Evolutionary conservation across 2,113 vertebrate species (phyloP).

Genomic region (Barbus barbus): DNA sequence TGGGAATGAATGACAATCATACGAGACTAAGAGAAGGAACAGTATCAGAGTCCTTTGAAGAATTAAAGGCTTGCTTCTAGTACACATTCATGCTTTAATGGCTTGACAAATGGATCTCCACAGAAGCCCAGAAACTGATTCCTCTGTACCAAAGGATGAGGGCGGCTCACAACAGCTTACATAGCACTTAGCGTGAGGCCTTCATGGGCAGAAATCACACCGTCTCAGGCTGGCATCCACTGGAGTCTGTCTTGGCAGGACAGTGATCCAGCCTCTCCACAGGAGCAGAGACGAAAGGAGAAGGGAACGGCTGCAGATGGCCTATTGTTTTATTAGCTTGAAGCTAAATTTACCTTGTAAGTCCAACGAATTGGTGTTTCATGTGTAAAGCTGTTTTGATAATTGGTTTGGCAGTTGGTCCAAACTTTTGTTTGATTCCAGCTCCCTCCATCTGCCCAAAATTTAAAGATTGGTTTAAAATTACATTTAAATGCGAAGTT

Average conservation of each 20-base stretch:
- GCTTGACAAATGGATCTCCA: constrained; percentile 27
- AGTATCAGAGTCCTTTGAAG: not conserved
- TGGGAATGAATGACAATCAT: not conserved
- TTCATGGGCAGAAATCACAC: constrained; percentile 46
- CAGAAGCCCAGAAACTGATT: constrained; percentile 43
- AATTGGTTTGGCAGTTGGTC: not conserved
- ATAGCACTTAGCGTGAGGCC: constrained; percentile 49
- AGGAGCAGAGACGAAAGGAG: not conserved
- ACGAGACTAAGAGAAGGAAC: not conserved
- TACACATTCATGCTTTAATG: constrained; percentile 34
- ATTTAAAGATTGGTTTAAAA: not conserved
- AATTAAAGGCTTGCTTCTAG: constrained; percentile 20
- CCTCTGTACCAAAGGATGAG: constrained; percentile 41
- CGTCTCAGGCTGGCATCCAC: constrained; percentile 30
- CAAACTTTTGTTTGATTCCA: not conserved
- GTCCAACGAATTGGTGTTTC: not conserved
- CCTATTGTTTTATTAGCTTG: constrained; percentile 28
- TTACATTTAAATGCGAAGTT: not conserved
- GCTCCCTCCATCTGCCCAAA: not conserved
- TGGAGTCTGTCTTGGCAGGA: constrained; percentile 37
- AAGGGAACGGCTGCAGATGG: constrained; percentile 43
- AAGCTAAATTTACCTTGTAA: not conserved
- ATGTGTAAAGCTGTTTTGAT: not conserved
- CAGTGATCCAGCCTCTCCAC: constrained; percentile 27
- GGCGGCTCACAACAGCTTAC: constrained; percentile 45